A percentile compares a stretch with the other conserved stretches of the same genome.
These are phyloP conservation scores for Hemicentrotus pulcherrimus DNA, from an alignment of 35 echinoderm and acorn worm genomes.

Conservation along the genomic window DNA sequence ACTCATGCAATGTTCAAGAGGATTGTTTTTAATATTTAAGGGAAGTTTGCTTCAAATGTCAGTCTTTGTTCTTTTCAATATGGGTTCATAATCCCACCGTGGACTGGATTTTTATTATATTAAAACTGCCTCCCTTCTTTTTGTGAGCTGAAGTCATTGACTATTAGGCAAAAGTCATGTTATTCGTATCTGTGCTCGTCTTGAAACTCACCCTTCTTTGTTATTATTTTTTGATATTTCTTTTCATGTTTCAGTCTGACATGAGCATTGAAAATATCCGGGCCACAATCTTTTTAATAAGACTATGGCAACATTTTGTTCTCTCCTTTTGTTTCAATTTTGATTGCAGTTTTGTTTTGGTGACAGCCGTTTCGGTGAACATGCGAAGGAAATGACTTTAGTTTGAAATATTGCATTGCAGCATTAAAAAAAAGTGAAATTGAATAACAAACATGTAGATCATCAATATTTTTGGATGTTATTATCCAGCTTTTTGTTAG, in stretches of 20 bases:
- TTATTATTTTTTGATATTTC: background rate
- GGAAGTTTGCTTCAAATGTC: conserved; percentile 39
- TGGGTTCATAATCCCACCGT: background rate
- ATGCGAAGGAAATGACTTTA: background rate
- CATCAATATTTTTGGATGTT: too few species aligned
- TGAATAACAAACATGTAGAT: too few species aligned
- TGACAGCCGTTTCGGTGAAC: background rate
- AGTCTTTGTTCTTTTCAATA: conserved; percentile 32
- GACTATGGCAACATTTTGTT: background rate
- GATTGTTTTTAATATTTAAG: conserved; percentile 40
- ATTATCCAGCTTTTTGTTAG: too few species aligned
- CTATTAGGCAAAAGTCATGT: background rate
- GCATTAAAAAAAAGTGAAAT: too few species aligned
- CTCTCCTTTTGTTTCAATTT: background rate
- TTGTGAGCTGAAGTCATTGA: background rate
- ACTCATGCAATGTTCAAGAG: background rate
- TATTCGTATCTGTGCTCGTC: background rate
- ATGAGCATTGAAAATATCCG: background rate
- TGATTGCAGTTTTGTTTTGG: background rate
- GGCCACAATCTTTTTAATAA: background rate
- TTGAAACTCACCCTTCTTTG: background rate
- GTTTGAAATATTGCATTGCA: background rate
- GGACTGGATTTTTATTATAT: conserved; percentile 5
- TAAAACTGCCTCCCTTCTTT: background rate
- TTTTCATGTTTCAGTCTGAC: background rate